These are phyloP conservation scores for Helicoverpa armigera DNA, from an alignment of 1,140 invertebrate species.

Conservation along the genomic window DNA sequence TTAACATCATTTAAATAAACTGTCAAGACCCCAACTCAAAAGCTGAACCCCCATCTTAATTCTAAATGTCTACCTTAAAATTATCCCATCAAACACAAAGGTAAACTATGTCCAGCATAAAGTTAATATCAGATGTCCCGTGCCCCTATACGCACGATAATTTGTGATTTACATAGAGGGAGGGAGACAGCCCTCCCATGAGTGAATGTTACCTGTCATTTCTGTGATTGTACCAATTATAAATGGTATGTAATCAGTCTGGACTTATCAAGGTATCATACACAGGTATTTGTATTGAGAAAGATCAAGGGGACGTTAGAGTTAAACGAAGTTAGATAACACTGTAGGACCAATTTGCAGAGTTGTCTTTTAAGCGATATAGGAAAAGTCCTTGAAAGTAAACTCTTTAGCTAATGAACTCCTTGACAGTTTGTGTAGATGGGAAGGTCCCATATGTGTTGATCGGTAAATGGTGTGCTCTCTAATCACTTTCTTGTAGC, in stretches of 20 bases:
- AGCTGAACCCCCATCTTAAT: not conserved
- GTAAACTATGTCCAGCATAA: slow-evolving; percentile 34
- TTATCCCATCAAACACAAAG: slow-evolving; percentile 22
- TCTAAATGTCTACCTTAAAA: not conserved
- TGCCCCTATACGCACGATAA: slow-evolving; percentile 22
- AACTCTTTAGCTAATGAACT: no score
- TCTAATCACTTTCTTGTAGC: no score
- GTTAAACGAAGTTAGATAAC: no score
- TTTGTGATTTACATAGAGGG: slow-evolving; percentile 45
- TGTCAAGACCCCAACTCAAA: not conserved
- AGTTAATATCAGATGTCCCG: slow-evolving; percentile 35
- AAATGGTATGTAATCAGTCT: slow-evolving; percentile 26
- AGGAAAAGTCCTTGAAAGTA: no score
- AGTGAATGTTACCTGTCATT: slow-evolving; percentile 47
- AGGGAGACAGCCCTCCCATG: not conserved
- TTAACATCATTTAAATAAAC: not conserved
- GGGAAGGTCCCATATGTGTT: no score
- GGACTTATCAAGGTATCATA: slow-evolving; percentile 1
- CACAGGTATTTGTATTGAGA: not conserved
- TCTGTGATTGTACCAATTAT: slow-evolving; percentile 54
- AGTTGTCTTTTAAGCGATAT: no score
- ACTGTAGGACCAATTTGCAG: no score
- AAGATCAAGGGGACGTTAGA: no score
- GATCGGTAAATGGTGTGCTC: no score
- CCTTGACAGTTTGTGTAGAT: no score